Base-by-base conservation (phyloP, 2,888 invertebrate genomes). In the Glyphotaelius pellucidus region DNA sequence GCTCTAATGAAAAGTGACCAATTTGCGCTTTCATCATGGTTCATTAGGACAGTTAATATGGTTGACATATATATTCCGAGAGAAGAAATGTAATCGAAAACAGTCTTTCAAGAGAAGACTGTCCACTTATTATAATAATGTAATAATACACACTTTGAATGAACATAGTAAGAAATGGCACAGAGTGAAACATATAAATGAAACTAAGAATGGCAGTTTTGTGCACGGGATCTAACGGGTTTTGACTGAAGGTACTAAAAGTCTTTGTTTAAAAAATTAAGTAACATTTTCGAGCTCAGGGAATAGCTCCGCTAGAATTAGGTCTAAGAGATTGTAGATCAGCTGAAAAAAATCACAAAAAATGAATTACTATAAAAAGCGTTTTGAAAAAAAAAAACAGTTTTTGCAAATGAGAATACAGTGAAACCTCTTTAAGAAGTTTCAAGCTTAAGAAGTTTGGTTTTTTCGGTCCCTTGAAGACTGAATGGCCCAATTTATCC, bases 291-390 rank as follows among this genome's bases (percentile, higher is more conserved):
- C 95, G 90, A 97, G 94, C 95, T 98, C 98, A 0, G 98, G 98
- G 95, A 98, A 98, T 93, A 98, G 95, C 95, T 98, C 98, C 89
- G 96, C 95, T 52, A 98, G 94, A 91, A 98, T 96, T 90, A 97
- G 96, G 95, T 99, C 99, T 94, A 99, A 95, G 90, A 98, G 95
- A 94, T 97, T 97, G 95, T 98, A 98, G 93, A 97, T 97, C 94
- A 98, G 95, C 97, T 97, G 97, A 19, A 95, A 95, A 4, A 67
- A 67, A 67, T 19, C 67, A 67, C 19, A 19, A 67, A 67, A 5
- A 67, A 67, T 25, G 9, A 25, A 67, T 67, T 67, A 67, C 7
- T 14, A n/a, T 14, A 19, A 14, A 47, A 14, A 47, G 3, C 15
- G 15, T 47, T 47, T 47, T 42, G 38, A 38, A 19, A 19, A 19